These are phyloP conservation scores for Amiota communis DNA, from an alignment of 2,888 invertebrate genomes.

Conservation along the genomic window DNA sequence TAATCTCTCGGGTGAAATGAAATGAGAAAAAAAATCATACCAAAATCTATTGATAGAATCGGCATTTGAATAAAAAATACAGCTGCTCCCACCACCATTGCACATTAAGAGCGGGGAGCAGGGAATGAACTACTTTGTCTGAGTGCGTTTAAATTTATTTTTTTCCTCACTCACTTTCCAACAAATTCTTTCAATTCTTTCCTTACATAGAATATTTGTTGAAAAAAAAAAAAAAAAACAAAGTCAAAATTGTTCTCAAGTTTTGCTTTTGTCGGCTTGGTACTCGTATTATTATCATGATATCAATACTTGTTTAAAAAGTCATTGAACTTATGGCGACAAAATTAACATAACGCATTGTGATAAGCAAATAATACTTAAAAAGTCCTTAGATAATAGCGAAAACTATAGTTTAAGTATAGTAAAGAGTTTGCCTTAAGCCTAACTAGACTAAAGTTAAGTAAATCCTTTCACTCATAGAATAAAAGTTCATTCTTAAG, in stretches of 20 bases:
- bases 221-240: too few species aligned
- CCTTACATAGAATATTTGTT: constrained; percentile 3
- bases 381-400: background rate
- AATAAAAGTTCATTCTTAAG: background rate
- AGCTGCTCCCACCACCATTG: background rate
- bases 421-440: background rate
- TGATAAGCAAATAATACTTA: background rate
- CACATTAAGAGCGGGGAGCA: background rate
- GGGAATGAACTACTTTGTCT: background rate
- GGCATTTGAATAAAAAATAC: constrained; percentile 5
- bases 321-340: constrained; percentile 20
- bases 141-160: constrained; percentile 18
- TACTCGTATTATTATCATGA: background rate
- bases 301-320: constrained; percentile 27
- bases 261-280: background rate
- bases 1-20: constrained; percentile 55
- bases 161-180: constrained; percentile 19
- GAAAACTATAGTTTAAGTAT: background rate
- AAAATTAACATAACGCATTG: constrained; percentile 27
- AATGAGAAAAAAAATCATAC: constrained; percentile 20
- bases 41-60: constrained; percentile 24
- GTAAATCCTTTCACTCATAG: constrained; percentile 13
- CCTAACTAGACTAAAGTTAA: constrained; percentile 18
- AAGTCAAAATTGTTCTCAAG: constrained; percentile 7
- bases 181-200: background rate